These are phyloP conservation scores for Apamea monoglypha DNA, from an alignment of 2,888 invertebrate species.

Conservation along the genomic window DNA sequence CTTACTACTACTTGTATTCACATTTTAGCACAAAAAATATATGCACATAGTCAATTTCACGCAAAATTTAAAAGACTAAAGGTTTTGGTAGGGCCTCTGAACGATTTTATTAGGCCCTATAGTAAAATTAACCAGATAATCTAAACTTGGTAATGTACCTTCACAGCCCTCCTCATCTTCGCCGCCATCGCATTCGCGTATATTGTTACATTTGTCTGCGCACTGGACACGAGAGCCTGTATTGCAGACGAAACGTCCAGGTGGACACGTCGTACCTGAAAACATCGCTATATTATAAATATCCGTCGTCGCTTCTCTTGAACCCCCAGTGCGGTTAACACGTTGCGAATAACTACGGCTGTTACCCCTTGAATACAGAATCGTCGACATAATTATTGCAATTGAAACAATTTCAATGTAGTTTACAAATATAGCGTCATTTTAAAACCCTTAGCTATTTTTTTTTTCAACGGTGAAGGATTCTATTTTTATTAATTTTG, in stretches of 20 bases:
- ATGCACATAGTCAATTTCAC: background rate
- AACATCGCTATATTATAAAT: conserved; percentile 38
- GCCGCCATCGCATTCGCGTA: conserved; percentile 88
- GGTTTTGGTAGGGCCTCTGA: conserved; percentile 6
- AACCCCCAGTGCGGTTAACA: conserved; percentile 51
- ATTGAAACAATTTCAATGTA: background rate
- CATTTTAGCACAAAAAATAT: background rate
- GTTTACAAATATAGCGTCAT: background rate
- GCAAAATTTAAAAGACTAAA: background rate
- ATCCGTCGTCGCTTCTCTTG: background rate
- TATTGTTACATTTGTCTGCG: conserved; percentile 84
- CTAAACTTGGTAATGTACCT: conserved; percentile 48
- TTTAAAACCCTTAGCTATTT: background rate
- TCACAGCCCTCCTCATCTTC: conserved; percentile 92
- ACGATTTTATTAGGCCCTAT: background rate
- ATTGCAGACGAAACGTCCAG: conserved; percentile 74
- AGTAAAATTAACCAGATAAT: background rate
- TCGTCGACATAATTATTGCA: background rate
- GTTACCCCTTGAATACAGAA: conserved; percentile 41
- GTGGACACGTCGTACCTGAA: conserved; percentile 75
- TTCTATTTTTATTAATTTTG: background rate
- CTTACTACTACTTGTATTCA: background rate
- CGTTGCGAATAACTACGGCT: conserved; percentile 48
- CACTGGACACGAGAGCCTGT: conserved; percentile 72
- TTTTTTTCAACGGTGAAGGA: background rate